Evolutionary conservation across 1,140 invertebrate species (phyloP), one percentile per base, ranked within the genome.

Genomic region (Cydia amplana): DNA sequence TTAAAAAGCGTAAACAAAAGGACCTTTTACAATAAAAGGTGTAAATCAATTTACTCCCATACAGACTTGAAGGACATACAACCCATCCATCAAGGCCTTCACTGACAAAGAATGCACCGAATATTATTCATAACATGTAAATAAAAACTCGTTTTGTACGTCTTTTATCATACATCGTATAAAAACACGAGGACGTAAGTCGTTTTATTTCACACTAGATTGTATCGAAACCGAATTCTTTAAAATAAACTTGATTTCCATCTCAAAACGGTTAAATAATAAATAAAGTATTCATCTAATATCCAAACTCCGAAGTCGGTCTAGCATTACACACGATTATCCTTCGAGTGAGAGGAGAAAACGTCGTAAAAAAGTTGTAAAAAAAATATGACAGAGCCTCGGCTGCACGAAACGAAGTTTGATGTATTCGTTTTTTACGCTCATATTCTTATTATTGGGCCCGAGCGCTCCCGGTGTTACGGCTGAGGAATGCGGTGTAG

Each of bases 401-500:
- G 85, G 85, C 86, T 85, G 90, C 89, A 86, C 88, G 87, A 85
- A 88, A 85, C 83, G 80, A 78, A 79, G 80, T 85, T 85, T 85
- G 85, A 87, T 83, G 84, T 86, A 82, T 85, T 89, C 87, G 83
- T 92, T 91, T 92, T 92, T 92, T 91, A 88, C 83, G 79, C 85
- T 87, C 87, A 90, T 93, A 89, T 92, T 88, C 84, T 90, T 92
- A 91, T 91, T 93, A 90, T 89, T 91, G 85, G 87, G 85, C 85
- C 83, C 81, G 83, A 82, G 77, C 83, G 91, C 91, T 93, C 90
- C 91, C 87, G 89, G 91, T 93, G 90, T 93, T 93, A 93, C 91
- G 91, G 78, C 78, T 80, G 85, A 82, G 90, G 91, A 91, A 93
- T 93, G 91, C 84, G 85, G 84, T 85, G 89, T 74, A 92, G 91